Evolutionary conservation across 2,888 invertebrate species (phyloP), one percentile per base, ranked within the genome.

Genomic region (Invenusta paracnida): DNA sequence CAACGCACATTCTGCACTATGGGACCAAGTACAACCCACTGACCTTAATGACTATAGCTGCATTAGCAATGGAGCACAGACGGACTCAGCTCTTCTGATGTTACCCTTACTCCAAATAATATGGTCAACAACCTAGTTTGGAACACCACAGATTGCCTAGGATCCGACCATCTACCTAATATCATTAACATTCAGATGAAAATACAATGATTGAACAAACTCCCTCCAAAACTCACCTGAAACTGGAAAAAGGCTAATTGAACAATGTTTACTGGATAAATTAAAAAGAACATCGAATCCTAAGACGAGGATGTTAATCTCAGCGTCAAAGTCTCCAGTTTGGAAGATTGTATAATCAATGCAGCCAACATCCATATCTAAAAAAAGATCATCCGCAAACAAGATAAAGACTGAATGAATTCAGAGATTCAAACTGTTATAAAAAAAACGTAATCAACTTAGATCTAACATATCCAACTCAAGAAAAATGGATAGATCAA

Each of bases 121-220:
- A 73, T 73, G 73, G 23, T 25, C 11, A 73, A 73, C 25, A 73
- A 73, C 73, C 5, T 23, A 5, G 73, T 13, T 2, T 73, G 27
- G 23, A 48, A 48, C 48, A 48, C 73, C 11, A 73, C 73, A 73
- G 73, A 73, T 23, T 73, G 73, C 73, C 73, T 73, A n/a, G 73
- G 73, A 73, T 73, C 73, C 2, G 73, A 73, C 27, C 17, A 73
- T 23, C 25, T 73, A 13, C 73, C 73, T 23, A 73, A 13, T 17
- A 48, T 73, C 11, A 23, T 23, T 23, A 73, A 5, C 25, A 5
- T 73, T 13, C 73, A 73, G 11, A 5, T 73, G 73, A 23, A 73
- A 23, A 73, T 73, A 2, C 73, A 73, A 73, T 73, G 73, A 2
- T 23, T 73, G 2, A 73, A 73, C 23, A 23, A 73, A n/a, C 17